A percentile compares a stretch with the other conserved stretches of the same genome.
phyloP scores from a whole-genome alignment of 1,140 invertebrate genomes.

The Leptoteleia sp. region DNA sequence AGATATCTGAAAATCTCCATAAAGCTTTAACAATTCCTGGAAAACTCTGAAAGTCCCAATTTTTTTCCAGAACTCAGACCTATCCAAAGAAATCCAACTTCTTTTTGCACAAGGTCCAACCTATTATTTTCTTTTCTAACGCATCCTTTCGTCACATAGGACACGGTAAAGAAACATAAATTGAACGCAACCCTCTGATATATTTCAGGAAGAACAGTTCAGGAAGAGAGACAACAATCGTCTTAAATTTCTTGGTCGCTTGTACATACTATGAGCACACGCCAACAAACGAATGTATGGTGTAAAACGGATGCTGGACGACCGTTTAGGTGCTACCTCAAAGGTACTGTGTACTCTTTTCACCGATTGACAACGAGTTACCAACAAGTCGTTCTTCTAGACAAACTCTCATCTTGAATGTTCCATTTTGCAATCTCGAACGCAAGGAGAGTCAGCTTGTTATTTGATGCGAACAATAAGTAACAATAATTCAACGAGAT shows the following conservation, averaged over 20 bases:
- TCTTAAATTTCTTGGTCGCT: constrained; percentile 39
- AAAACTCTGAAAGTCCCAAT: no score
- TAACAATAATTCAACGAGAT: constrained; percentile 64
- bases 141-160: no score
- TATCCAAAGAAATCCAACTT: no score
- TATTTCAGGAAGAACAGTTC: constrained; percentile 47
- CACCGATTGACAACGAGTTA: constrained; percentile 64
- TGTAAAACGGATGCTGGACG: constrained; percentile 63
- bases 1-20: no score
- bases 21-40: no score
- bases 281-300: constrained; percentile 48
- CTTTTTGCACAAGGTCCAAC: no score
- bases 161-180: no score
- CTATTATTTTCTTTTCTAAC: no score
- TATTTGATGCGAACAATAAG: constrained; percentile 49
- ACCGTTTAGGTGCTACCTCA: constrained; percentile 63
- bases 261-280: constrained; percentile 43
- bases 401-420: constrained; percentile 57
- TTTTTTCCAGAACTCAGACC: no score
- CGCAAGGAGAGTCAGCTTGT: constrained; percentile 50
- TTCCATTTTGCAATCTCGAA: constrained; percentile 33
- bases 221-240: constrained; percentile 47
- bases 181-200: no score
- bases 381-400: constrained; percentile 59
- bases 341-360: constrained; percentile 65